Evolutionary conservation across 2,888 invertebrate species (phyloP).

Genomic region (Lithophane leautieri): DNA sequence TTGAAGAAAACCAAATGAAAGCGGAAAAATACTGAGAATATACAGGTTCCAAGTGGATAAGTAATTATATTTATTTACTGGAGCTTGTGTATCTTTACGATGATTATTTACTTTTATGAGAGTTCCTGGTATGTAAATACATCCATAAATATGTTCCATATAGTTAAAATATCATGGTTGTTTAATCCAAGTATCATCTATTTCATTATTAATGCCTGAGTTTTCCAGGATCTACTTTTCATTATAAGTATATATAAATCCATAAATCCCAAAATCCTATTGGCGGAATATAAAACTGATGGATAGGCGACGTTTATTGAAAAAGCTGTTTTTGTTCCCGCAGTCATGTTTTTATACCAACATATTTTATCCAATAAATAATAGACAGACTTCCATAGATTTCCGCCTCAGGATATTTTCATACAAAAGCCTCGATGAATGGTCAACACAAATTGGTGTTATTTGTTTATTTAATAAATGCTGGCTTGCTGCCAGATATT

Average conservation of each 20-base stretch:
- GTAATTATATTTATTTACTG: constrained; percentile 10
- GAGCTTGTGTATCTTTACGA: not conserved
- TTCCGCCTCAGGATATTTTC: constrained; percentile 17
- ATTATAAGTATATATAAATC: constrained; percentile 14
- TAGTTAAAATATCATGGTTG: not conserved
- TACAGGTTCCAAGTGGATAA: not conserved
- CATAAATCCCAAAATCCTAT: not conserved
- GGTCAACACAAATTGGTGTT: constrained; percentile 38
- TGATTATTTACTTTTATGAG: constrained; percentile 1
- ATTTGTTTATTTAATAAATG: constrained; percentile 59
- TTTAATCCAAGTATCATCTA: no score
- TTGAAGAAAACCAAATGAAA: constrained; percentile 20
- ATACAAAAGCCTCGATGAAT: constrained; percentile 33
- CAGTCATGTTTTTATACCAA: constrained; percentile 2
- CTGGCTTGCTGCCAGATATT: constrained; percentile 59
- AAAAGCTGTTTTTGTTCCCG: constrained; percentile 5
- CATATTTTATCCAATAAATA: constrained; percentile 15
- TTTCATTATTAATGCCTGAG: not conserved
- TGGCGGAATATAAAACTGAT: constrained; percentile 17
- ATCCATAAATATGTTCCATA: no score
- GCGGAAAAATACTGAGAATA: no score
- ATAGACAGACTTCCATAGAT: constrained; percentile 5
- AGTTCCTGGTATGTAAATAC: not conserved
- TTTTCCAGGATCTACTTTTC: not conserved
- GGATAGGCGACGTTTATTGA: constrained; percentile 30